phyloP scores from a whole-genome alignment of 2,888 invertebrate genomes.

The Ichneumoninae sp. region DNA sequence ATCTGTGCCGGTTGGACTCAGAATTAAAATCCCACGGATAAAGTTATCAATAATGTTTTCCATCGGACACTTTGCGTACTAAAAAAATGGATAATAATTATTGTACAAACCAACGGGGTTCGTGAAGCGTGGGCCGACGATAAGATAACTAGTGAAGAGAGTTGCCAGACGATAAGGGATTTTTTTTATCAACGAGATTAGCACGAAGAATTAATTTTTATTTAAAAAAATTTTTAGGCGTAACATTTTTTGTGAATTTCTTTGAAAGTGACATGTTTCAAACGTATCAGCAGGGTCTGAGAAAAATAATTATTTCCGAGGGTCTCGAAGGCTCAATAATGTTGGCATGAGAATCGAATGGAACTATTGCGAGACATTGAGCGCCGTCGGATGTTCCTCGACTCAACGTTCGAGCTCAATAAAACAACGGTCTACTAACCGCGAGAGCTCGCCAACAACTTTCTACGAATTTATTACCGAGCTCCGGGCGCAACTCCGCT shows the following conservation, averaged over 20 bases:
- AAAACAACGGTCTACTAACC: slow-evolving; percentile 28
- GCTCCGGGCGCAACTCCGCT: background rate
- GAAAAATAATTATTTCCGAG: background rate
- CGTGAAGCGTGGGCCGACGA: slow-evolving; percentile 14
- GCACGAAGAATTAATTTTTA: background rate
- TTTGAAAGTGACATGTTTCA: background rate
- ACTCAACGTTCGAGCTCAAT: slow-evolving; percentile 15
- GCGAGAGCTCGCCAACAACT: slow-evolving; percentile 31
- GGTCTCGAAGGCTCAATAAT: background rate
- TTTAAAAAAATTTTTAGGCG: background rate
- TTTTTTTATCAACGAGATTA: slow-evolving; percentile 1
- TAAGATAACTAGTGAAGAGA: slow-evolving; percentile 27
- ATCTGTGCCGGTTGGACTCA: slow-evolving; percentile 54
- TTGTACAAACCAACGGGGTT: background rate
- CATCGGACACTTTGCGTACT: background rate
- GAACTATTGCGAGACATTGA: background rate
- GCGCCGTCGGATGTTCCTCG: background rate
- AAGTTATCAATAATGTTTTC: slow-evolving; percentile 5
- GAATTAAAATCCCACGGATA: background rate
- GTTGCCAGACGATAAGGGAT: background rate
- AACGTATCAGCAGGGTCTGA: background rate
- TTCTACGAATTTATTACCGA: slow-evolving; percentile 33
- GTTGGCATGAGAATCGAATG: background rate
- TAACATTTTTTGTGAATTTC: background rate
- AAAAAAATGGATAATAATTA: background rate